A percentile compares a stretch with the other conserved stretches of the same genome.
Evolutionary conservation across 2,888 invertebrate genomes (phyloP).

Genomic region (Melanargia galathea): DNA sequence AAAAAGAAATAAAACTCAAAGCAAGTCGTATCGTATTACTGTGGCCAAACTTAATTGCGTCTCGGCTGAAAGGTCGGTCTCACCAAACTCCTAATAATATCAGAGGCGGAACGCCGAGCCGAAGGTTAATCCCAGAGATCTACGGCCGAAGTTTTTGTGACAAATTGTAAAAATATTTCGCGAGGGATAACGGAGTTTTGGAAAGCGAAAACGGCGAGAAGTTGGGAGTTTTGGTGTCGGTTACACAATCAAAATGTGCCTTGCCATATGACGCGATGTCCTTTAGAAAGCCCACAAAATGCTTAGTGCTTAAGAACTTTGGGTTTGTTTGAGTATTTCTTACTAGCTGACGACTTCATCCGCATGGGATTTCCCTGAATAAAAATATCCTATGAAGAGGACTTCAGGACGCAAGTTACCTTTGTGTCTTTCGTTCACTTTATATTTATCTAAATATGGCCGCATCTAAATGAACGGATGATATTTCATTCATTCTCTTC

Average conservation of each 20-base stretch:
- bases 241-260: conserved; percentile 37
- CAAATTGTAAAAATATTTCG: conserved; percentile 46
- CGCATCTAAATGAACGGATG: no score
- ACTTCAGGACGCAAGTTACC: no score
- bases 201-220: conserved; percentile 28
- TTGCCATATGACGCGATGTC: conserved; percentile 23
- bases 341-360: not conserved
- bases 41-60: conserved; percentile 9
- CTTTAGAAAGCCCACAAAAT: not conserved
- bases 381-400: no score
- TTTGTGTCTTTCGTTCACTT: no score
- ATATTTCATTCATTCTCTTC: no score
- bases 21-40: not conserved
- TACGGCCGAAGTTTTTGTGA: conserved; percentile 39
- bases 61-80: not conserved
- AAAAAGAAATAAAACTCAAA: not conserved
- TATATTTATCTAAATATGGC: no score
- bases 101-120: conserved; percentile 36
- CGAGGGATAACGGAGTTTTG: conserved; percentile 34
- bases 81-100: conserved; percentile 47
- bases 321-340: conserved; percentile 6
- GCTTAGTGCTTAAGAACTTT: conserved; percentile 2
- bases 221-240: conserved; percentile 27
- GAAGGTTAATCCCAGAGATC: conserved; percentile 41
- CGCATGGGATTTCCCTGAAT: no score